Base-by-base conservation (phyloP, 1,140 invertebrate species). In the Armadillidium nasatum region DNA sequence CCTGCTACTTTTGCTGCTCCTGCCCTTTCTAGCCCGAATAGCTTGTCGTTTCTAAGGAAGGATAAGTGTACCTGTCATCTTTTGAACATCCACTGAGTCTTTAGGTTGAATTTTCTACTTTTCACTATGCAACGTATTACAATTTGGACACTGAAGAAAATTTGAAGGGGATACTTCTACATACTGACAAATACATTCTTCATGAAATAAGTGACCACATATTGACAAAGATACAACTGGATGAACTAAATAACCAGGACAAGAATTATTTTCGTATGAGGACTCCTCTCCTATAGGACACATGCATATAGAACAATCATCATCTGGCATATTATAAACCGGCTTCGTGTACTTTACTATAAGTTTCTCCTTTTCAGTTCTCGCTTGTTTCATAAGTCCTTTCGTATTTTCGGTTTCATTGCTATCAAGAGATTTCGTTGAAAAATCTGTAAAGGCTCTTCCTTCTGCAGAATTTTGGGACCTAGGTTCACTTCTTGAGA, bases 61-160 rank as follows among this genome's bases (percentile, higher is more conserved):
- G n/a, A n/a, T n/a, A 76, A 95, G 84, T 71, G 89, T 86, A 73
- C 89, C 87, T 71, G 89, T 88, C 79, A 94, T 87, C 54, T 90
- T 87, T 71, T 89, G 89, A 89, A 91, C 94, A 81, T 91, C 90
- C 94, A 96, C 95, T 60, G 88, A 89, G 15, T 94, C 93, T 13
- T 89, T 87, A 0, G 94, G 93, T 86, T 95, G 93, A 84, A 92
- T 94, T 21, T 93, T 93, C 78, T 89, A 87, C 84, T 92, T 93
- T 81, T 92, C 91, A 15, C 92, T 92, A 84, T 94, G 93, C 80
- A 94, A 91, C 80, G 90, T 90, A 76, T 93, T 91, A 84, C 94
- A 95, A 19, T 92, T 89, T 0, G 92, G 91, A 83, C 94, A 95
- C 82, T 93, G 91, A 78, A 95, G 90, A 82, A 91, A 91, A 82